Base-by-base conservation (phyloP, 2,888 invertebrate species). In the Dynastes maya region DNA sequence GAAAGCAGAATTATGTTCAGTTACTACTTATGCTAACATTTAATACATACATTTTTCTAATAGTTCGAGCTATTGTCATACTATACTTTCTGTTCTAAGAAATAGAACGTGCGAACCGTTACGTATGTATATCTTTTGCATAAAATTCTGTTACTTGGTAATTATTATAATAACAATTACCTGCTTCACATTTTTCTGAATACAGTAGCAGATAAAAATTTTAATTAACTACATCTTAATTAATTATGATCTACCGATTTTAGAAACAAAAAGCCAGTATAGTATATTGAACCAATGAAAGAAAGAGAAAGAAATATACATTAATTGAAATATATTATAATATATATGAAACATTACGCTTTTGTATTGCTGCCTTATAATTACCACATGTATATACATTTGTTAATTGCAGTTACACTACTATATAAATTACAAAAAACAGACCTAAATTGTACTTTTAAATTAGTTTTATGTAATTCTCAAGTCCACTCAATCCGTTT, bases 11-110 rank as follows among this genome's bases (percentile, higher is more conserved):
- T 64, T 51, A 55, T 45, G 55, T 53, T 53, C 22, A 67, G 16
- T 37, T 58, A 13, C 49, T 27, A 16, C 8, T 76, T 63, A 75
- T 8, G 63, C 61, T 16, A 63, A 61, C 63, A 27, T 63, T 67
- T 76, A 67, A 67, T 76, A 65, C 40, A 40, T 27, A 65, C 29
- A 55, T 76, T 76, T 67, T 55, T 76, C 29, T 58, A 72, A 72
- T 58, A 72, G 16, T 72, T 72, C 51, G 22, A 40, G 58, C 61
- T 40, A 72, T 72, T 72, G 72, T 72, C 61, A 61, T 40, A 58
- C 6, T 72, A 40, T 37, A 55, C 55, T 55, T 51, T 71, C 71
- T 55, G 55, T 55, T 71, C 37, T 58, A 37, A 72, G 40, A 58
- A 72, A 55, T 72, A 72, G 72, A 72, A 72, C 72, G 72, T 72